Percentiles rank a stretch among this genome's conserved stretches.
These are phyloP conservation scores for Pampusana beccarii DNA, from an alignment of 2,113 vertebrate species.

Conservation along the genomic window DNA sequence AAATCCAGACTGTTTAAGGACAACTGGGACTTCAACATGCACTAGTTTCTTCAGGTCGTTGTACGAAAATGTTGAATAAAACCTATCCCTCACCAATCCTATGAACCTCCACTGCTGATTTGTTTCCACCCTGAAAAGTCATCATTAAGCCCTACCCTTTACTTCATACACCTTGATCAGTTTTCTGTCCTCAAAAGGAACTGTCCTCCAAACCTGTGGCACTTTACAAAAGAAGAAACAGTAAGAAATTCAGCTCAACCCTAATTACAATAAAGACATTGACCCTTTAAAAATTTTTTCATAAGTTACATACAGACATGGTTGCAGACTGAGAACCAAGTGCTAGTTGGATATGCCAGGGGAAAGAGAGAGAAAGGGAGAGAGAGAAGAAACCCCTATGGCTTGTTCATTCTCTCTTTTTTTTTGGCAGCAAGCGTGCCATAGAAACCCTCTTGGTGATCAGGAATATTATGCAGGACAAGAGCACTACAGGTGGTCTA, in stretches of 20 bases:
- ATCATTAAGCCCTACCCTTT: background rate
- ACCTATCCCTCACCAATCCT: background rate
- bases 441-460: background rate
- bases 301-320: accelerated
- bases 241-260: background rate
- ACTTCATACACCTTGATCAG: background rate
- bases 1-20: background rate
- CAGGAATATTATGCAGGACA: background rate
- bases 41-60: background rate
- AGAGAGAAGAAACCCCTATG: background rate
- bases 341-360: background rate
- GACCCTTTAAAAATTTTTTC: background rate
- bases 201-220: background rate
- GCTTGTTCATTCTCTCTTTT: background rate
- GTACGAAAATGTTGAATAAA: background rate
- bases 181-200: background rate
- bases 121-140: background rate
- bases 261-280: background rate
- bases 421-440: background rate
- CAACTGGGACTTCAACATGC: accelerated
- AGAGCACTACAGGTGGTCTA: background rate
- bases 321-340: background rate
- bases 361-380: background rate
- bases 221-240: background rate
- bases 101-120: background rate